Conservation (phyloP, 2,888 invertebrate species). For the Hydrotaea cyrtoneurina region DNA sequence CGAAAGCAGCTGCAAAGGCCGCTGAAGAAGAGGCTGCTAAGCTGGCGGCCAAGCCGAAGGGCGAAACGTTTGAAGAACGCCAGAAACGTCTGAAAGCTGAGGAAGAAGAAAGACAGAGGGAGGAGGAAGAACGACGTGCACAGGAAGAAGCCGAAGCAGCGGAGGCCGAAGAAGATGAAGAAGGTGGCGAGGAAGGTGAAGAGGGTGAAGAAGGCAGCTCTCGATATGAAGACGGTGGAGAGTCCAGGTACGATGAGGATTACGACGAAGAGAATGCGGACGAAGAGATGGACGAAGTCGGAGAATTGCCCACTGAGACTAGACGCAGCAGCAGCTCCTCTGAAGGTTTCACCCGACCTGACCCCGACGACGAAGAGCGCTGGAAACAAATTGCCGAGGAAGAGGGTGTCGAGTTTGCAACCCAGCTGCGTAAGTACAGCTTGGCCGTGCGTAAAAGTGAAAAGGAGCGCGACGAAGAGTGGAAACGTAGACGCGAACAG, state of each 20-base stretch:
- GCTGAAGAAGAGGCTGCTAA: conserved; percentile 77
- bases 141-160: conserved; percentile 76
- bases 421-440: conserved; percentile 79
- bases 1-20: conserved; percentile 78
- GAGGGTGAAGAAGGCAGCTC: conserved; percentile 65
- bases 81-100: conserved; percentile 78
- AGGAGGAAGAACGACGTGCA: conserved; percentile 76
- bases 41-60: conserved; percentile 75
- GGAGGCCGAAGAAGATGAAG: conserved; percentile 71
- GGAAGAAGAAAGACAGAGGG: conserved; percentile 76
- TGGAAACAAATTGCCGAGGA: conserved; percentile 79
- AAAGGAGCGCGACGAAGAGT: conserved; percentile 79
- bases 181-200: conserved; percentile 73
- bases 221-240: conserved; percentile 68
- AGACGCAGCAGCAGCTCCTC: conserved; percentile 78
- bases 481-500: conserved; percentile 80
- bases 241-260: conserved; percentile 67
- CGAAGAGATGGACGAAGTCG: conserved; percentile 72
- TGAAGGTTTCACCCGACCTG: conserved; percentile 78
- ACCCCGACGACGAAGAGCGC: conserved; percentile 77
- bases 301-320: conserved; percentile 70
- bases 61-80: conserved; percentile 78
- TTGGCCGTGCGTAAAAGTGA: conserved; percentile 76
- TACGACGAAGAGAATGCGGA: conserved; percentile 68
- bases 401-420: conserved; percentile 79